Conservation (phyloP, 2,888 invertebrate genomes). For the Theretra japonica region DNA sequence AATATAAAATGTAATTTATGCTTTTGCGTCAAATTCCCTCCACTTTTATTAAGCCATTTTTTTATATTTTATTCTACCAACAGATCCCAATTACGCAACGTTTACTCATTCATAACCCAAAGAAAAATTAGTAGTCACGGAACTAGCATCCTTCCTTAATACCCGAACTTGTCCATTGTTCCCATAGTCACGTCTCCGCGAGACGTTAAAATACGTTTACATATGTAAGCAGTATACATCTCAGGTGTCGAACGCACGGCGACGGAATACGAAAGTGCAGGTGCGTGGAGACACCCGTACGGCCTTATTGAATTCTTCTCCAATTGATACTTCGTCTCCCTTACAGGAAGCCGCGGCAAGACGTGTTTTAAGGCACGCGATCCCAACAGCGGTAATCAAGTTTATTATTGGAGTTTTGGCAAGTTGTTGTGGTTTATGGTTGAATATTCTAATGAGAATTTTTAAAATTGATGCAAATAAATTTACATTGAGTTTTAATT, state of each 20-base stretch:
- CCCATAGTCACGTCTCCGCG: slow-evolving; percentile 41
- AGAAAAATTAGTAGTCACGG: slow-evolving; percentile 22
- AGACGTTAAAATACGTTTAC: slow-evolving; percentile 60
- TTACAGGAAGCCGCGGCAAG: slow-evolving; percentile 68
- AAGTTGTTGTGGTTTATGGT: too few species aligned
- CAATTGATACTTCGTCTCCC: slow-evolving; percentile 74
- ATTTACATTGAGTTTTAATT: neutral
- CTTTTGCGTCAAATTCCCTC: neutral
- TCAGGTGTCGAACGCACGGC: slow-evolving; percentile 60
- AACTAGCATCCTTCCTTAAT: slow-evolving; percentile 29
- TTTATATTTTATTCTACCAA: too few species aligned
- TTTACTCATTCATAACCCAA: neutral
- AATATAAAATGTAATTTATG: too few species aligned
- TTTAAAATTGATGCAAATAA: too few species aligned
- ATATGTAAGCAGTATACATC: slow-evolving; percentile 52
- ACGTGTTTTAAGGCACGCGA: slow-evolving; percentile 42
- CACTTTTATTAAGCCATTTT: neutral
- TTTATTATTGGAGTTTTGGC: neutral
- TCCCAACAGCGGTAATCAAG: neutral
- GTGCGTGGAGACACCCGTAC: slow-evolving; percentile 54
- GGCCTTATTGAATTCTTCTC: slow-evolving; percentile 74
- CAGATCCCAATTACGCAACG: neutral
- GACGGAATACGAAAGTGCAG: slow-evolving; percentile 64
- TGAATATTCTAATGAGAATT: too few species aligned
- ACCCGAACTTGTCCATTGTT: slow-evolving; percentile 19